Percentiles rank a stretch among this genome's conserved stretches.
These are phyloP conservation scores for Philopedon plagiatum DNA, from an alignment of 2,888 invertebrate genomes.

Conservation along the genomic window DNA sequence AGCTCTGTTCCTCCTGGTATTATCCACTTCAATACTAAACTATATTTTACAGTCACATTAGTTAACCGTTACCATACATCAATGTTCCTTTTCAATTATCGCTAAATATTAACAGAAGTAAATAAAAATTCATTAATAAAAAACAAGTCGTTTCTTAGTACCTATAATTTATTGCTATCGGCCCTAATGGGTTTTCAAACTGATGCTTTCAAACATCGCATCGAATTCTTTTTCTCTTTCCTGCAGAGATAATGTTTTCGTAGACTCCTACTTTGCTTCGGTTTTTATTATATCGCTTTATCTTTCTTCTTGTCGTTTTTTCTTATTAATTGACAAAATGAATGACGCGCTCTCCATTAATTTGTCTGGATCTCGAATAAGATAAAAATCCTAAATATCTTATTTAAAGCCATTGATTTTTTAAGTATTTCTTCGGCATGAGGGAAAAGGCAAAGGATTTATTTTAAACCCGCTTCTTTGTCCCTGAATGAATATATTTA, in stretches of 20 bases:
- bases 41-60: too few relatives aligned
- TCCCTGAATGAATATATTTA: too few relatives aligned
- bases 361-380: slow-evolving; percentile 6
- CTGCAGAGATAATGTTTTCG: slow-evolving; percentile 17
- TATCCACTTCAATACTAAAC: too few relatives aligned
- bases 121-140: too few relatives aligned
- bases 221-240: slow-evolving; percentile 13
- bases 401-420: slow-evolving; percentile 12
- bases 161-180: slow-evolving; percentile 17
- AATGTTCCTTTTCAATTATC: too few relatives aligned
- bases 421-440: background rate
- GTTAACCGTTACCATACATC: too few relatives aligned
- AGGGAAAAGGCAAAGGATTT: background rate
- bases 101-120: too few relatives aligned
- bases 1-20: too few relatives aligned
- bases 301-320: slow-evolving; percentile 16
- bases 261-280: slow-evolving; percentile 9
- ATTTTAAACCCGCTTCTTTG: too few relatives aligned
- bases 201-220: slow-evolving; percentile 2
- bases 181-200: slow-evolving; percentile 10
- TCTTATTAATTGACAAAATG: slow-evolving; percentile 18
- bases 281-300: slow-evolving; percentile 16
- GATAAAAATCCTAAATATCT: slow-evolving; percentile 10
- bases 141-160: background rate
- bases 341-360: slow-evolving; percentile 20